Evolutionary conservation across 2,113 vertebrate species (phyloP), one percentile per base, ranked within the genome.

Genomic region (Chrysochloris asiatica): DNA sequence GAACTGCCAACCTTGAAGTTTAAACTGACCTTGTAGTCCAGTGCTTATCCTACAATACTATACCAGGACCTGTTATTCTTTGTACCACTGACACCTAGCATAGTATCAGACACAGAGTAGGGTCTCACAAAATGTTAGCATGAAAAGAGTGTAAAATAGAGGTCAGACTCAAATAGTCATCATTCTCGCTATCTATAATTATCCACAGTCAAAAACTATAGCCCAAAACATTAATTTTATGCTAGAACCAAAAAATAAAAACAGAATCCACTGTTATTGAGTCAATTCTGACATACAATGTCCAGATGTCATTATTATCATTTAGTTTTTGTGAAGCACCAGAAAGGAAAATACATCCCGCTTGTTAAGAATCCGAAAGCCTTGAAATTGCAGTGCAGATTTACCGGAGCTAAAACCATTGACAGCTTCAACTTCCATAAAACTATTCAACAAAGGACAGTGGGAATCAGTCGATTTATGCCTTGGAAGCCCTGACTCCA

Each of bases 401-500:
- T 83, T 56, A 16, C 8, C 26, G 16, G 69, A 88, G 78, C 50
- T 61, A 38, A 88, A 86, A 88, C 26, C 10, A 78, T 83, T 30
- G 33, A 90, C 67, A 63, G 50, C 28, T 11, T 61, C 59, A 22
- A 43, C 52, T 59, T 88, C 81, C 56, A 69, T 75, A n/a, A 52
- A 86, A 77, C 2, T 79, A 78, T 84, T 89, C 12, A 36, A 83
- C 56, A 87, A 85, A 93, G 72, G 38, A 75, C 48, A 38, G 59
- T 45, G 73, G 89, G 61, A 76, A 89, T 72, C 63, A 56, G 52
- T 56, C 43, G 17, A n/a, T 92, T 54, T 76, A 50, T 88, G 69
- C 19, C 47, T 77, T 86, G n/a, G 84, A 82, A 95, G 61, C 76
- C n/a, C 71, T 90, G 48, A 28, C 24, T 52, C 69, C 33, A 71